Conservation (phyloP, 1,140 invertebrate genomes). For the Euglossa dilemma region DNA sequence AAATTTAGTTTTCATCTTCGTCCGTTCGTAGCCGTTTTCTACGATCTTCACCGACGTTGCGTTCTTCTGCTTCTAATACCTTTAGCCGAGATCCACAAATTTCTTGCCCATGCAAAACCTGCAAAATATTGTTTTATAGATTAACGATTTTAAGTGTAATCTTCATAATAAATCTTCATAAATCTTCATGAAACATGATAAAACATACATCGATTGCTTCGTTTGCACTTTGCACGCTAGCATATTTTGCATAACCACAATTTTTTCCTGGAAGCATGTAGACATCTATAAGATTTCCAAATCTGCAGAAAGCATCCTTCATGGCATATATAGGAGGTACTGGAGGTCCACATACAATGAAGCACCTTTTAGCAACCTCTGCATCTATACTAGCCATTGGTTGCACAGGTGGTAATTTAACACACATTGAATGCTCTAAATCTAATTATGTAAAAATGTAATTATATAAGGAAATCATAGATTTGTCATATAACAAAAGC, state of each 20-base stretch:
- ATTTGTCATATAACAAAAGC: constrained; percentile 1
- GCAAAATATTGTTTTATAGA: constrained; percentile 1
- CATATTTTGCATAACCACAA: constrained; percentile 96
- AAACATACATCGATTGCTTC: constrained; percentile 87
- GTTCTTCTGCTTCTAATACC: constrained; percentile 95
- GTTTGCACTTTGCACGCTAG: constrained; percentile 89
- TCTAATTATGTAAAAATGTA: constrained; percentile 61
- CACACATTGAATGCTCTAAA: constrained; percentile 81
- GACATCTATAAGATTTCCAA: constrained; percentile 96
- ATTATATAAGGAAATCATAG: background rate
- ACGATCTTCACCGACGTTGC: constrained; percentile 82
- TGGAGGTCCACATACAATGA: constrained; percentile 91
- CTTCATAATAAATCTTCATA: background rate
- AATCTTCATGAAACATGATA: constrained; percentile 19
- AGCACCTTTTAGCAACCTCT: constrained; percentile 86
- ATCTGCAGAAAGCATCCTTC: constrained; percentile 94
- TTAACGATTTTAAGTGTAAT: background rate
- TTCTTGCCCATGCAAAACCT: constrained; percentile 91
- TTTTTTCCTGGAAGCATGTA: constrained; percentile 94
- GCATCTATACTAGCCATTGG: constrained; percentile 89
- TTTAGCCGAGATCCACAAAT: constrained; percentile 92
- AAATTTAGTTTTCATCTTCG: constrained; percentile 79
- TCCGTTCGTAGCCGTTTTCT: constrained; percentile 84
- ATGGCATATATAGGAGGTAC: constrained; percentile 91
- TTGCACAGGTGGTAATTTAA: constrained; percentile 88